A percentile compares a stretch with the other conserved stretches of the same genome.
phyloP scores from a whole-genome alignment of 1,140 invertebrate species.

The Aporrectodea caliginosa region DNA sequence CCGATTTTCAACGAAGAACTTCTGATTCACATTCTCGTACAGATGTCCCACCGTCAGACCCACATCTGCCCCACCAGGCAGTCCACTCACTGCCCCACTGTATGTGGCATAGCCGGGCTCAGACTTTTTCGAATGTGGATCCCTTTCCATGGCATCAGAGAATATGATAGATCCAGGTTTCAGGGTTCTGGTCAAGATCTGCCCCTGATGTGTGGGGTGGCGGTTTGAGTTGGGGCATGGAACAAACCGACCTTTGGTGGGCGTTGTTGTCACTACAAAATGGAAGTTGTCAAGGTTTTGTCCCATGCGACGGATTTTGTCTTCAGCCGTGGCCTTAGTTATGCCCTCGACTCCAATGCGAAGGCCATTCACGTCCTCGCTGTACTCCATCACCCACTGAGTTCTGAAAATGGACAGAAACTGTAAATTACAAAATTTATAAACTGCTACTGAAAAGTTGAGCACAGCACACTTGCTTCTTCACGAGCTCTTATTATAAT shows the following conservation, averaged over 20 bases:
- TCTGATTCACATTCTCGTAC: background rate
- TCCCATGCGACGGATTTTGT: background rate
- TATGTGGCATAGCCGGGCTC: background rate
- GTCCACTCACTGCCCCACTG: background rate
- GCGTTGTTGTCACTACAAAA: background rate
- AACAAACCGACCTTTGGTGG: background rate
- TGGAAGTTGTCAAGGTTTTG: background rate
- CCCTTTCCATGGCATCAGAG: background rate
- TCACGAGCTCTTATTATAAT: no score
- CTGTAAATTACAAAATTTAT: background rate
- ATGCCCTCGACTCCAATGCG: background rate
- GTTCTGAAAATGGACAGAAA: background rate
- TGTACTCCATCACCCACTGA: background rate
- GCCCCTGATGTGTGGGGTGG: no score
- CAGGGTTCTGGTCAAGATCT: no score
- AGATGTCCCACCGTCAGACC: background rate
- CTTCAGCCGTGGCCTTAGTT: background rate
- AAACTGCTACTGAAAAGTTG: no score
- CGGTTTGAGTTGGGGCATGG: background rate
- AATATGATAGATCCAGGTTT: background rate
- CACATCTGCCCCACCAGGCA: background rate
- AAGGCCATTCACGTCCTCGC: background rate
- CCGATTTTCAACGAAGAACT: background rate
- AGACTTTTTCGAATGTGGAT: background rate
- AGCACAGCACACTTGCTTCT: no score